phyloP scores from a whole-genome alignment of 2,888 invertebrate species.

The Dusona sp. region DNA sequence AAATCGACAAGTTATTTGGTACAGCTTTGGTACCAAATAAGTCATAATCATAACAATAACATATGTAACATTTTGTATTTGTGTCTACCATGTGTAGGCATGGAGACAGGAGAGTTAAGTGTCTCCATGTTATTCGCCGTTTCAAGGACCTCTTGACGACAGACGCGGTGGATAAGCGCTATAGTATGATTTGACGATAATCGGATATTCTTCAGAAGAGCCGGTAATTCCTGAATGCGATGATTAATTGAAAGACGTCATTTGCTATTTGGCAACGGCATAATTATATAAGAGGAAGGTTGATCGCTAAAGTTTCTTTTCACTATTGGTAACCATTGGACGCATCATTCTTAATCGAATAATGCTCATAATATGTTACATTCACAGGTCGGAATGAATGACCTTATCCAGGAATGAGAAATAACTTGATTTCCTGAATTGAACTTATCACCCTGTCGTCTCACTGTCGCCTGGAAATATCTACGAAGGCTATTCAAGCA shows the following conservation, averaged over 20 bases:
- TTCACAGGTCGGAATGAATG: not conserved
- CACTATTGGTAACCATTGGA: not conserved
- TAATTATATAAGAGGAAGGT: slow-evolving; percentile 1
- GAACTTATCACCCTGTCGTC: slow-evolving; percentile 9
- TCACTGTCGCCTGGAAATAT: not conserved
- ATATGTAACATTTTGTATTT: not conserved
- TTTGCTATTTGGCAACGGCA: not conserved
- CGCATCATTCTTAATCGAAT: not conserved
- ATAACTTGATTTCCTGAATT: slow-evolving; percentile 19
- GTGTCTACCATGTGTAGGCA: slow-evolving; percentile 3
- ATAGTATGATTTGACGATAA: not conserved
- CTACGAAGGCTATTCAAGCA: slow-evolving; percentile 21
- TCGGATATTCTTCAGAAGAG: not conserved
- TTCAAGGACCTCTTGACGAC: slow-evolving; percentile 6
- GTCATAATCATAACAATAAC: not conserved
- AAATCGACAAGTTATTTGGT: not conserved
- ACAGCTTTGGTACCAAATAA: not conserved
- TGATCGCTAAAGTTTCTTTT: not conserved
- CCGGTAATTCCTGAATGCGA: slow-evolving; percentile 2
- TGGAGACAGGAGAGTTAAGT: slow-evolving; percentile 6
- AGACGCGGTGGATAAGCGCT: not conserved
- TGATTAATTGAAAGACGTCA: not conserved
- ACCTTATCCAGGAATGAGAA: not conserved
- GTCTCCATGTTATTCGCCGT: not conserved
- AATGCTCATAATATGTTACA: not conserved